phyloP scores from a whole-genome alignment of 2,113 vertebrate genomes.

The Clarias macrocephalus region DNA sequence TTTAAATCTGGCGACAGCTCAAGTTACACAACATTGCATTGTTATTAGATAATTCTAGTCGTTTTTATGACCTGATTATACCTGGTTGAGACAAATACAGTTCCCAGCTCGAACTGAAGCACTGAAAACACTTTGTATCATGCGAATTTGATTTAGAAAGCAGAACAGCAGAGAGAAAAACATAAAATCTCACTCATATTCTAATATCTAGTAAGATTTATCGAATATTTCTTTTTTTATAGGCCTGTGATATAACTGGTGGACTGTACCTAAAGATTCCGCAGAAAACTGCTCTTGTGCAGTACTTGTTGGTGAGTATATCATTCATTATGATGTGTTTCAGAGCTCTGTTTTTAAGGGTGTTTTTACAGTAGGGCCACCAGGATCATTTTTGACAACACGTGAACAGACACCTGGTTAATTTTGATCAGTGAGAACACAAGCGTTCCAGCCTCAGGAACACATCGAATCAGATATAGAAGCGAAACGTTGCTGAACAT shows the following conservation, averaged over 20 bases:
- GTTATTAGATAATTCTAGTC: too few relatives aligned
- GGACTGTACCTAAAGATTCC: constrained; percentile 93
- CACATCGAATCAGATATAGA: too few relatives aligned
- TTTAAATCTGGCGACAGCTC: too few relatives aligned
- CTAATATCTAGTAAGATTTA: background rate
- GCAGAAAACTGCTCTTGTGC: constrained; percentile 85
- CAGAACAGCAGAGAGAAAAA: background rate
- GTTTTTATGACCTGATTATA: too few relatives aligned
- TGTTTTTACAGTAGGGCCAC: too few relatives aligned
- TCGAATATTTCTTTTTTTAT: constrained; percentile 43
- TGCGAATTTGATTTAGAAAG: background rate
- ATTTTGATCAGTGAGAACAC: too few relatives aligned
- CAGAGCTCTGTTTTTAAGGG: background rate
- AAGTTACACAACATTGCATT: too few relatives aligned
- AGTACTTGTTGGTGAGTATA: constrained; percentile 89
- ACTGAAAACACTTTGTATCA: background rate
- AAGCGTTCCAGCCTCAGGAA: too few relatives aligned
- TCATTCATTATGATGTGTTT: background rate
- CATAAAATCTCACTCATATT: background rate
- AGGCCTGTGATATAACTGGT: constrained; percentile 98
- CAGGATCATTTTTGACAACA: too few relatives aligned
- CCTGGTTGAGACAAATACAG: too few relatives aligned
- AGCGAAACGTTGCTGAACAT: too few relatives aligned
- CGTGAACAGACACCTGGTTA: too few relatives aligned
- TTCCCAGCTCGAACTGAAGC: background rate